Percentiles rank a stretch among this genome's conserved stretches.
Conservation (phyloP, 2,888 invertebrate genomes). For the Meta bourneti region DNA sequence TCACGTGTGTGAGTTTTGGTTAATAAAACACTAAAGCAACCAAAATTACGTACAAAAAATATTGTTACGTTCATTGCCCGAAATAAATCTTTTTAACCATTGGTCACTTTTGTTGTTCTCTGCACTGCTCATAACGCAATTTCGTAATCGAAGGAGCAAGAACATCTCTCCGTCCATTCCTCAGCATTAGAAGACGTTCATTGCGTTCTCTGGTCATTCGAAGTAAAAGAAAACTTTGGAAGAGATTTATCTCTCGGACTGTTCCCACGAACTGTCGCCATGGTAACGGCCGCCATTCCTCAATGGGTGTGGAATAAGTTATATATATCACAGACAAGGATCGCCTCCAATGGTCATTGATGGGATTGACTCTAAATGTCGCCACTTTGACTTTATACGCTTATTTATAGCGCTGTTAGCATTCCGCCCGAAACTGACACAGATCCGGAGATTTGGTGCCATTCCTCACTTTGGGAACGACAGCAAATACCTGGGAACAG, state of each 20-base stretch:
- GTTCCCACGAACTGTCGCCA: slow-evolving; percentile 1
- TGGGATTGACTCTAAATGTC: background rate
- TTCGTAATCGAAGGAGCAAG: background rate
- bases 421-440: background rate
- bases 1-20: too few species aligned
- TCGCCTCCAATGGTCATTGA: background rate
- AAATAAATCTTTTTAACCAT: too few species aligned
- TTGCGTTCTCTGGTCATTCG: background rate
- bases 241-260: slow-evolving; percentile 5
- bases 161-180: background rate
- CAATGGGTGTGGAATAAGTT: slow-evolving; percentile 2
- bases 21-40: too few species aligned
- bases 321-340: background rate
- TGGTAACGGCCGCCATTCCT: slow-evolving; percentile 8
- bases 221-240: background rate
- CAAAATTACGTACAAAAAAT: too few species aligned
- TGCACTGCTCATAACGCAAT: background rate
- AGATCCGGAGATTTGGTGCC: background rate
- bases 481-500: background rate
- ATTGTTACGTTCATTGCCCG: too few species aligned
- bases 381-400: background rate
- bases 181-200: background rate
- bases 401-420: background rate
- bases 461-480: background rate
- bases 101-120: too few species aligned